Percentiles rank a stretch among this genome's conserved stretches.
Evolutionary conservation across 2,888 invertebrate species (phyloP).

Genomic region (Dasypogon diadema): DNA sequence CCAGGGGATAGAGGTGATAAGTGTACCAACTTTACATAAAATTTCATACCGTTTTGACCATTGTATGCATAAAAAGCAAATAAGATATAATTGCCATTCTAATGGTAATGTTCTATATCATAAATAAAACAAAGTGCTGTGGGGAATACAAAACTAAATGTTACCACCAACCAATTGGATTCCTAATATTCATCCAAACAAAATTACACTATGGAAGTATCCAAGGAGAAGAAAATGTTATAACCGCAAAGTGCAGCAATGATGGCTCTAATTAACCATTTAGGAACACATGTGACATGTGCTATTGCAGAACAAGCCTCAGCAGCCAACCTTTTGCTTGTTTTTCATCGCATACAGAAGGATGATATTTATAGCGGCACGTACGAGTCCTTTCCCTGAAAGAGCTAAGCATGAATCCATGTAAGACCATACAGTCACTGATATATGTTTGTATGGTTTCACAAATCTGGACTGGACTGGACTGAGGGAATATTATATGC

Average conservation of each 20-base stretch:
- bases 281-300: slow-evolving; percentile 44
- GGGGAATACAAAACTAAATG: too few relatives aligned
- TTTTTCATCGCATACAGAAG: slow-evolving; percentile 13
- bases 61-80: too few relatives aligned
- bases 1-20: too few relatives aligned
- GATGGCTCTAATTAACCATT: slow-evolving; percentile 48
- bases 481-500: slow-evolving; percentile 43
- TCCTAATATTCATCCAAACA: too few relatives aligned
- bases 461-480: slow-evolving; percentile 43
- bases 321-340: slow-evolving; percentile 43
- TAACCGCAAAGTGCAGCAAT: slow-evolving; percentile 42
- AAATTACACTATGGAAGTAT: too few relatives aligned
- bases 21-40: too few relatives aligned
- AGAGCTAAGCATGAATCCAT: not conserved
- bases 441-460: slow-evolving; percentile 33
- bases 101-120: too few relatives aligned
- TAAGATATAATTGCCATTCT: too few relatives aligned
- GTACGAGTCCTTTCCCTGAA: slow-evolving; percentile 25
- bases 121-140: too few relatives aligned
- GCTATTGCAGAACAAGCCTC: slow-evolving; percentile 14
- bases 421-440: slow-evolving; percentile 11
- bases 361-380: slow-evolving; percentile 46
- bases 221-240: slow-evolving; percentile 41
- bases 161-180: too few relatives aligned
- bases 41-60: too few relatives aligned